Percentiles rank a stretch among this genome's conserved stretches.
Evolutionary conservation across 1,140 invertebrate species (phyloP).

Genomic region (Diorhabda sublineata): DNA sequence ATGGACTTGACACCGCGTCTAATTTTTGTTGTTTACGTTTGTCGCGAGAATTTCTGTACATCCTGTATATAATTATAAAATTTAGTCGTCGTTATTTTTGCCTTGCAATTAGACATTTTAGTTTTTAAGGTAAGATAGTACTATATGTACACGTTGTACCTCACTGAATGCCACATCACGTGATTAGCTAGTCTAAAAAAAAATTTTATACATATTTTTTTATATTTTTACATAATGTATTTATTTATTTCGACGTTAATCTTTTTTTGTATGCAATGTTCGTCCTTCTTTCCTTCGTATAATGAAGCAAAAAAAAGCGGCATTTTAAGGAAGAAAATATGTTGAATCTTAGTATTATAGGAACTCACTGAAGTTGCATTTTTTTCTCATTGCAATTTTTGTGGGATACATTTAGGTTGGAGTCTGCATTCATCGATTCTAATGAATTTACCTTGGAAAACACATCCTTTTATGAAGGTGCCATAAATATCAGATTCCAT

Average conservation of each 20-base stretch:
- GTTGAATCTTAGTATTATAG: constrained; percentile 18
- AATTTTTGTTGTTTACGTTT: too few relatives aligned
- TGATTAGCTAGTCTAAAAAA: constrained; percentile 20
- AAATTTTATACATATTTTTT: constrained; percentile 18
- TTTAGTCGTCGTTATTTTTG: background rate
- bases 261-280: constrained; percentile 6
- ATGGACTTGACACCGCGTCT: too few relatives aligned
- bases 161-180: constrained; percentile 19
- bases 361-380: constrained; percentile 9
- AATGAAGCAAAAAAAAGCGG: constrained; percentile 11
- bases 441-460: background rate
- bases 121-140: constrained; percentile 6
- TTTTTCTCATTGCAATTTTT: constrained; percentile 9
- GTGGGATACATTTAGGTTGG: constrained; percentile 10
- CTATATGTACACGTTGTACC: constrained; percentile 19
- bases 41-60: too few relatives aligned
- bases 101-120: constrained; percentile 12
- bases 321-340: constrained; percentile 14
- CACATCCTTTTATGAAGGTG: too few relatives aligned
- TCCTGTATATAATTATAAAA: background rate
- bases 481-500: too few relatives aligned
- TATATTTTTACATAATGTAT: constrained; percentile 21
- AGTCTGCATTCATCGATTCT: background rate
- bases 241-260: constrained; percentile 19
- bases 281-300: constrained; percentile 18